phyloP scores from a whole-genome alignment of 2,113 vertebrate genomes.

The Cyphomyrus plagiostoma region DNA sequence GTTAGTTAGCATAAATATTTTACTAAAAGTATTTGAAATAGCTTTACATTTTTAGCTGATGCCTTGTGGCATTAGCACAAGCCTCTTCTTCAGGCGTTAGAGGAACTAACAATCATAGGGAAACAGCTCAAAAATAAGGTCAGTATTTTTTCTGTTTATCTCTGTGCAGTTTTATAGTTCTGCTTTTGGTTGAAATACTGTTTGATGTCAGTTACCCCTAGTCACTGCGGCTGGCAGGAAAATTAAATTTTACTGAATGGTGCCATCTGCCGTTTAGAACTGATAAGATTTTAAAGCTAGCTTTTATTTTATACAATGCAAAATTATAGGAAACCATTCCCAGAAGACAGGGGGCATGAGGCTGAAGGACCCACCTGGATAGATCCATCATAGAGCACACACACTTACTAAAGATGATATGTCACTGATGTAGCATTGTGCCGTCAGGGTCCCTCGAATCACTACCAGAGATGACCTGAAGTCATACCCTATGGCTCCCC shows the following conservation, averaged over 20 bases:
- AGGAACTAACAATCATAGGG: not conserved
- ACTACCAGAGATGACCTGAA: too few relatives aligned
- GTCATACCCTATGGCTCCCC: too few relatives aligned
- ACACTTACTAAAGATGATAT: not conserved
- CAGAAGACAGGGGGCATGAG: not conserved
- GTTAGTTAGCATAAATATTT: not conserved
- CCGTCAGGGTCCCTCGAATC: too few relatives aligned
- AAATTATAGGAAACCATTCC: not conserved
- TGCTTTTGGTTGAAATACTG: not conserved
- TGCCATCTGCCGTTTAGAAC: not conserved
- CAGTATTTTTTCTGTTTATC: not conserved
- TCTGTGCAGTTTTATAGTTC: not conserved
- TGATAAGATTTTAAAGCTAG: not conserved
- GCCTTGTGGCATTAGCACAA: not conserved
- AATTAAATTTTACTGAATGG: not conserved
- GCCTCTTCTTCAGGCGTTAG: not conserved
- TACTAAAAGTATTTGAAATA: not conserved
- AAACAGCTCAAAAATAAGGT: not conserved
- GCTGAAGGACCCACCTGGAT: not conserved
- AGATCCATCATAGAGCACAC: not conserved
- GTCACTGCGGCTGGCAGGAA: not conserved
- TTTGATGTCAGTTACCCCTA: not conserved
- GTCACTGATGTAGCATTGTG: too few relatives aligned
- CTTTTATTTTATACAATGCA: not conserved
- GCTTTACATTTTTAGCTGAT: not conserved